These are phyloP conservation scores for Myrmophylax atrothorax DNA, from an alignment of 2,113 vertebrate species.

Conservation along the genomic window DNA sequence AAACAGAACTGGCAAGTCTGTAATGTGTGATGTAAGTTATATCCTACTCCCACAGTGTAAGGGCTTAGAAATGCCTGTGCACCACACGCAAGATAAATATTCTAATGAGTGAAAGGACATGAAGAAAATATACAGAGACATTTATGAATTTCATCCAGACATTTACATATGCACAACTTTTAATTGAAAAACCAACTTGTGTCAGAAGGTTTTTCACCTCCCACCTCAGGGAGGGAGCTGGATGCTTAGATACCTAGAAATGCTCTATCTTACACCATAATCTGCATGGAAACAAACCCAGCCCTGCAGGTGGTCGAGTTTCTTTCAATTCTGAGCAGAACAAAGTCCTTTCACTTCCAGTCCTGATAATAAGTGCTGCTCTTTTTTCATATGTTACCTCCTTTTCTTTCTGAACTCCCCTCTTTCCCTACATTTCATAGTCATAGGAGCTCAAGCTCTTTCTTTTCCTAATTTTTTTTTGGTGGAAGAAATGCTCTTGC, in stretches of 20 bases:
- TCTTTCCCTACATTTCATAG: background rate
- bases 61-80: background rate
- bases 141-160: background rate
- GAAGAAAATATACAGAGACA: background rate
- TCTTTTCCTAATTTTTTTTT: background rate
- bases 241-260: background rate
- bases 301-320: background rate
- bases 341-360: background rate
- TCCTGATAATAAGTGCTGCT: background rate
- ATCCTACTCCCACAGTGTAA: background rate
- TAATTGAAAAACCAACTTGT: background rate
- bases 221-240: background rate
- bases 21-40: background rate
- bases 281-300: background rate
- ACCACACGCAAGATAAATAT: rapidly evolving
- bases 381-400: background rate
- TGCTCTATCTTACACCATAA: background rate
- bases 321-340: background rate
- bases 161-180: background rate
- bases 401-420: background rate
- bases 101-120: background rate
- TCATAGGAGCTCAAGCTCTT: background rate
- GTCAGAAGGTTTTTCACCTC: background rate
- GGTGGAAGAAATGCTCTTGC: background rate
- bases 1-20: background rate